phyloP scores from a whole-genome alignment of 1,140 invertebrate species.

The Brachionus manjavacas region DNA sequence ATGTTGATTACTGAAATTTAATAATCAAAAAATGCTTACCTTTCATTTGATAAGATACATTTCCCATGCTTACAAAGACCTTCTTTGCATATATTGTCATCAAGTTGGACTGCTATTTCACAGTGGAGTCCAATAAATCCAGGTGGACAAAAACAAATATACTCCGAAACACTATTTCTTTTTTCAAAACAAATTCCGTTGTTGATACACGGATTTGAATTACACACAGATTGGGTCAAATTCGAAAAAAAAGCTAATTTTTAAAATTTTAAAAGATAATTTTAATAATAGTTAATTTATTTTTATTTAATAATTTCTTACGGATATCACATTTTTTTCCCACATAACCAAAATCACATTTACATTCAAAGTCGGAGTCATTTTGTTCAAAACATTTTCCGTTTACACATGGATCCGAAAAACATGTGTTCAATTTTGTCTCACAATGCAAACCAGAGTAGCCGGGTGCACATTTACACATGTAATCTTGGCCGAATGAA shows the following conservation, averaged over 20 bases:
- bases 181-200: constrained; percentile 48
- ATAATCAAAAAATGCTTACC: neutral
- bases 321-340: constrained; percentile 45
- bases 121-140: constrained; percentile 48
- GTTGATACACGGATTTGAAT: constrained; percentile 46
- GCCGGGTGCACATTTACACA: neutral
- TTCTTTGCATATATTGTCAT: neutral
- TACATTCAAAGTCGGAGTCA: neutral
- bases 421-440: neutral
- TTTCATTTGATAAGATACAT: neutral
- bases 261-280: neutral
- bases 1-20: no score
- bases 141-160: constrained; percentile 48
- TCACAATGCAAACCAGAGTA: constrained; percentile 47
- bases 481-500: constrained; percentile 41
- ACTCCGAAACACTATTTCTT: constrained; percentile 46
- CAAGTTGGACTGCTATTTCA: constrained; percentile 45
- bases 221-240: constrained; percentile 35
- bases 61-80: constrained; percentile 19
- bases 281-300: neutral
- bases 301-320: neutral
- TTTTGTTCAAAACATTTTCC: constrained; percentile 17
- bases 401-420: constrained; percentile 7
- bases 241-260: constrained; percentile 27
- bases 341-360: constrained; percentile 11